phyloP scores from a whole-genome alignment of 2,888 invertebrate genomes.

The Quadriops clusia region DNA sequence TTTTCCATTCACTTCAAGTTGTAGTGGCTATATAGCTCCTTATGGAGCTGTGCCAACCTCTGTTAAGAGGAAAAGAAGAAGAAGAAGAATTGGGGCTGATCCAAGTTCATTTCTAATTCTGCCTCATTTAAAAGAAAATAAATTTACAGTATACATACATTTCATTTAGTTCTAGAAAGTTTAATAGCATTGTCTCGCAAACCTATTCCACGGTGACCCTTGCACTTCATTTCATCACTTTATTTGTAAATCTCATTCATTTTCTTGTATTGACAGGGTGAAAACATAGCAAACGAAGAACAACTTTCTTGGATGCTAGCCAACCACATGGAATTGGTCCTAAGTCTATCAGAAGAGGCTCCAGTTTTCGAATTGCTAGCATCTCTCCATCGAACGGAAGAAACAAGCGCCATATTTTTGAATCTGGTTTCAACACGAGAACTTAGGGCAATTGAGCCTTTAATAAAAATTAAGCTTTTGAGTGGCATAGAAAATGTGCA shows the following conservation, averaged over 20 bases:
- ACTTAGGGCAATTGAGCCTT: conserved; percentile 46
- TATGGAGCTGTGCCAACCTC: no score
- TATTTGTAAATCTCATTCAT: conserved; percentile 11
- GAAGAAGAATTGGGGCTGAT: no score
- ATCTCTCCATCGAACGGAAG: conserved; percentile 49
- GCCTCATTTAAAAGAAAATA: no score
- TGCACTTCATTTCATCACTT: no score
- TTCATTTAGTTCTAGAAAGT: no score
- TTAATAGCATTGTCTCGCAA: no score
- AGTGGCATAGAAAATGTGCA: conserved; percentile 59
- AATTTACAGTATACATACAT: no score
- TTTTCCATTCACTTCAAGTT: no score
- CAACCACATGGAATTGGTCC: conserved; percentile 55
- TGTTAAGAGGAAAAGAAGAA: no score
- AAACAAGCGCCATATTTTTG: conserved; percentile 58
- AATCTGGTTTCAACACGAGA: conserved; percentile 59
- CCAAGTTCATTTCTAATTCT: no score
- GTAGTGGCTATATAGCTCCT: no score
- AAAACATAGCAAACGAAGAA: conserved; percentile 58
- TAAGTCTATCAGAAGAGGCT: conserved; percentile 50
- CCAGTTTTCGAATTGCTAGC: conserved; percentile 52
- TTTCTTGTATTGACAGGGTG: conserved; percentile 50
- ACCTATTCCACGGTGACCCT: no score
- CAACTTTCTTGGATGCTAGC: conserved; percentile 67
- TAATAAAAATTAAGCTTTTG: conserved; percentile 54